Base-by-base conservation (phyloP, 2,113 vertebrate genomes). In the Oreotrochilus melanogaster region DNA sequence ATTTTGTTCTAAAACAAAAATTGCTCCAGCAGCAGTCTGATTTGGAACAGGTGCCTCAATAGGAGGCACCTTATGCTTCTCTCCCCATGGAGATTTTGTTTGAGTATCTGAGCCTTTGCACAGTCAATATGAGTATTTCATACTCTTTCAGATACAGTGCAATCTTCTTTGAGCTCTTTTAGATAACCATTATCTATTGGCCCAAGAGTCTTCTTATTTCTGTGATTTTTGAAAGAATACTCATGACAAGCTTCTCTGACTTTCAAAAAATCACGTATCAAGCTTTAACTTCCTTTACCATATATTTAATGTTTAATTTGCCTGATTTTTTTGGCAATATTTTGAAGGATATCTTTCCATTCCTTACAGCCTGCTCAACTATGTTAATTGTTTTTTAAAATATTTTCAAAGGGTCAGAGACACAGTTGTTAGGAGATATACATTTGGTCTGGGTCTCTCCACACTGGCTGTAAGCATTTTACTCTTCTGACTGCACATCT, bases 321-420 rank as follows among this genome's bases (percentile, higher is more conserved):
- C 7, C 4, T 2, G 0, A 37, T 66, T 67, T 11, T 60, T 1
- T 37, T 19, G n/a, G 30, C 4, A 48, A 57, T 2, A 18, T 58
- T 70, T 61, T 62, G 22, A 64, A 62, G 8, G 27, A 3, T 42
- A 60, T 54, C 5, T 66, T 73, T 61, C 39, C 65, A 4, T 48
- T 92, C 37, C 67, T 50, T 73, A 48, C 6, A 80, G 30, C 11
- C 58, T 48, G 9, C 30, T 83, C 39, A 82, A 51, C 4, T 3
- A 16, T 2, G 5, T 3, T 70, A 53, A 43, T 10, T 60, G 11
- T 2, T 37, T 56, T 22, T 54, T 31, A 23, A 28, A 43, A 35
- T 33, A 9, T 43, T 73, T 76, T 65, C 35, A 8, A 65, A 56
- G 24, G 19, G 8, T 21, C 62, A 73, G 18, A 83, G 21, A 53